Base-by-base conservation (phyloP, 2,113 vertebrate genomes). In the Sardina pilchardus region DNA sequence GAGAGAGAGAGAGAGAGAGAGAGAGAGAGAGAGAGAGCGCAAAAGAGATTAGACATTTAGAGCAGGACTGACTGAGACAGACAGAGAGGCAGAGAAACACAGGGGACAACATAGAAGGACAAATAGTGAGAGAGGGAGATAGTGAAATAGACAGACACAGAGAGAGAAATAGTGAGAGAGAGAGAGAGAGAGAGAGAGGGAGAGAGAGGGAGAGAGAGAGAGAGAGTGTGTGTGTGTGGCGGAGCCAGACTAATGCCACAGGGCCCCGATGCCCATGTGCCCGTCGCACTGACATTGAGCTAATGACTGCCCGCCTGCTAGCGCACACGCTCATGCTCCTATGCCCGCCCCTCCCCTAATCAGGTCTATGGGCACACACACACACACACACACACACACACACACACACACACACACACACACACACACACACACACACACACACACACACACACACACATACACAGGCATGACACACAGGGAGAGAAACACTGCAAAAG, bases 271-370 rank as follows among this genome's bases (percentile, higher is more conserved):
- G 88, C 92, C 90, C 89, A 89, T 86, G 86, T 91, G 89, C 89
- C 89, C 86, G 89, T 93, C 91, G 91, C 89, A 85, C 59, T 86
- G 92, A 93, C 90, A 92, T 90, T 88, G 92, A 94, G 90, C 90
- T 93, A 92, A 94, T 88, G 93, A 94, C 90, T 90, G 81, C 63
- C 63, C 10, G 63, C 26, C 63, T 71, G 63, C 63, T 71, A 30
- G 26, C 14, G 17, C 50, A 53, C 50, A 17, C 50, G 17, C 50
- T 53, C 50, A 53, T 14, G 16, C 50, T 17, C 50, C 2, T 47
- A 4, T 14, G 50, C 50, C 50, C 16, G 16, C 14, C 16, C 50
- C 16, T 53, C 17, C 4, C 50, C 50, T 53, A 53, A 53, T 53
- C 16, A 17, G 16, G 50, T 53, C 50, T 53, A 19, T 17, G 5